phyloP scores from a whole-genome alignment of 2,113 vertebrate species.

The Empidonax alnorum region DNA sequence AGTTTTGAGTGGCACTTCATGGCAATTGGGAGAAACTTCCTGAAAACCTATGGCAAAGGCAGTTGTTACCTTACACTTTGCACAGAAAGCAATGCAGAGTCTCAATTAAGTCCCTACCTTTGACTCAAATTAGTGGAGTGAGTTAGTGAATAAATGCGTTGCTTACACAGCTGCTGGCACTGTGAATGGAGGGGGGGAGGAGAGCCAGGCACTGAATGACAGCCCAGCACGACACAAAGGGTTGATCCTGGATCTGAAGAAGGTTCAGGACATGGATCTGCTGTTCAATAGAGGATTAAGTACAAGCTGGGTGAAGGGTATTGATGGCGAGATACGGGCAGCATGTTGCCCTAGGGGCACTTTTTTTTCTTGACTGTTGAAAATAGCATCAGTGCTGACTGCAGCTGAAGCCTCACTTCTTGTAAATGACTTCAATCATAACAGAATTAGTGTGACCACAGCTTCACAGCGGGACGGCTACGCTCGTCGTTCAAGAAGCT shows the following conservation, averaged over 20 bases:
- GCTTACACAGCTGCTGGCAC: background rate
- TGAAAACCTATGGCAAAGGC: background rate
- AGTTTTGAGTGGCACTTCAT: background rate
- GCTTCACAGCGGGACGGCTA: conserved; percentile 23
- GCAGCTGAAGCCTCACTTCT: conserved; percentile 78
- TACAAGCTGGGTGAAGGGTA: background rate
- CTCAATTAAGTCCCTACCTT: background rate
- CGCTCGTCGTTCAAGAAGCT: background rate
- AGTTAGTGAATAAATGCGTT: background rate
- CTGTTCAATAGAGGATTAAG: background rate
- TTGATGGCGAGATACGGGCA: conserved; percentile 30
- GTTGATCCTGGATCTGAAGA: background rate
- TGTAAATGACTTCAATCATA: conserved; percentile 81
- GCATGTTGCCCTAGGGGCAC: background rate
- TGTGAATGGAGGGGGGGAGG: background rate
- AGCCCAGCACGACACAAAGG: background rate
- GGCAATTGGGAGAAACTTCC: background rate
- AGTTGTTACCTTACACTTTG: background rate
- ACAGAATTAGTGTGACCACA: conserved; percentile 76
- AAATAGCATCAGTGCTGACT: conserved; percentile 60
- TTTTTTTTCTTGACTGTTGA: conserved; percentile 44
- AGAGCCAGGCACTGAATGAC: background rate
- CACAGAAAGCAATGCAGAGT: background rate
- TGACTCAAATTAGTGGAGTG: background rate
- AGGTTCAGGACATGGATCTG: background rate